Evolutionary conservation across 2,888 invertebrate species (phyloP), one percentile per base, ranked within the genome.

Genomic region (Crocallis elinguaria): DNA sequence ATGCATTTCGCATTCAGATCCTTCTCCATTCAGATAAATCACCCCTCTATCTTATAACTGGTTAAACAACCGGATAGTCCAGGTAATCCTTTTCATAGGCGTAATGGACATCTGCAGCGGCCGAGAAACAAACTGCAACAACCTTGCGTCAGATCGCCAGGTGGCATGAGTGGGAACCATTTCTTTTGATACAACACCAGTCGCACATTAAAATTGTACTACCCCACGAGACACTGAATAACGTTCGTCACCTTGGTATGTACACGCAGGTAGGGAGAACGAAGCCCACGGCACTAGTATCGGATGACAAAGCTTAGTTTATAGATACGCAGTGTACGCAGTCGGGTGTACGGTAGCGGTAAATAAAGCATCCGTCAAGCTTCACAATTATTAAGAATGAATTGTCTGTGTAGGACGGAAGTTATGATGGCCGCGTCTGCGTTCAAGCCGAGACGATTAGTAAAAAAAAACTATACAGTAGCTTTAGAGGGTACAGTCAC

Each of bases 231-330:
- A 25, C n/a, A 16, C 3, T 11, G 14, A 13, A 12, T 17, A 16
- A 23, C 36, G 29, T 42, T 29, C 42, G 19, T 36, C 35, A 9
- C 29, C 29, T 11, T 29, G 27, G 42, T 42, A n/a, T n/a, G n/a
- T n/a, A 29, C 19, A 30, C 21, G 11, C 41, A 19, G 27, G 21
- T 23, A n/a, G 27, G 7, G 25, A 41, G 29, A 29, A 14, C 42
- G 30, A 50, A 50, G 43, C 49, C 43, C 9, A 32, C 17, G 19
- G 14, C 42, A 6, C 16, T 13, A 6, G 6, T 50, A 43, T 50
- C 49, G 17, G 13, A 13, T 50, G 50, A 32, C 50, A 43, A 27
- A 36, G 43, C 43, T 43, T 36, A 42, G 42, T 8, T 9, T 21
- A 14, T 30, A 8, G 6, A 3, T 3, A 19, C 11, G 12, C 3